Conservation (phyloP, 92 coral and sea anemone species). For the Pocillopora grandis region DNA sequence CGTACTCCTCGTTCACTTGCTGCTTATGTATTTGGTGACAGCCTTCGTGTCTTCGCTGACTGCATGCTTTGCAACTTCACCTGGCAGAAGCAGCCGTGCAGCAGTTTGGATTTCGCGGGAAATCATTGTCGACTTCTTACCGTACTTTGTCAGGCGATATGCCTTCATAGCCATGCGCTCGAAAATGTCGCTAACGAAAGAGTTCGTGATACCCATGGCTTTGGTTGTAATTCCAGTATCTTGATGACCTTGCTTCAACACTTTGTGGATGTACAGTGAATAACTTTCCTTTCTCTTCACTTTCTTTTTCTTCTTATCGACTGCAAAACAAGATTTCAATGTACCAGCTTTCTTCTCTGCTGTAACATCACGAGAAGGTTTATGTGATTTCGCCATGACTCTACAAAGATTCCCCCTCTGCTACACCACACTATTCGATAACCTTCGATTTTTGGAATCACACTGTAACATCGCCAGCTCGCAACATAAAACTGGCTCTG, state of each 20-base stretch:
- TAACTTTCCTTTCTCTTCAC: slow-evolving; percentile 12
- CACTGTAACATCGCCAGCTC: no score
- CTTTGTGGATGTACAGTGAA: slow-evolving; percentile 43
- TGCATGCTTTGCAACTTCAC: slow-evolving; percentile 91
- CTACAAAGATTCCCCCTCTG: neutral
- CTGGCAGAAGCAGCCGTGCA: slow-evolving; percentile 51
- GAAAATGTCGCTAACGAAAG: slow-evolving; percentile 77
- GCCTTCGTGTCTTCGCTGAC: slow-evolving; percentile 89
- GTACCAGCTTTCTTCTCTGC: neutral
- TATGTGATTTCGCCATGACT: slow-evolving; percentile 7
- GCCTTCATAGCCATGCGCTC: slow-evolving; percentile 70
- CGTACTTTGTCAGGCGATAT: slow-evolving; percentile 73
- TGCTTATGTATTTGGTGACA: slow-evolving; percentile 82
- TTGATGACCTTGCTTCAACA: slow-evolving; percentile 62
- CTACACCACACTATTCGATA: no score
- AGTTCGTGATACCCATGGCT: slow-evolving; percentile 64
- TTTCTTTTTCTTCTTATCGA: neutral
- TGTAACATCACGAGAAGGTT: neutral
- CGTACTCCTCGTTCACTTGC: slow-evolving; percentile 29
- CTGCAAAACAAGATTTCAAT: neutral
- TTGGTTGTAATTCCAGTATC: slow-evolving; percentile 63
- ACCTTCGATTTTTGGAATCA: no score
- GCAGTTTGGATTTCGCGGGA: slow-evolving; percentile 36
- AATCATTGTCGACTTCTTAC: slow-evolving; percentile 38
- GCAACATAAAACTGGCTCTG: no score